Percentiles rank a stretch among this genome's conserved stretches.
Evolutionary conservation across 2,888 invertebrate genomes (phyloP).

Genomic region (Tetragonula carbonaria): DNA sequence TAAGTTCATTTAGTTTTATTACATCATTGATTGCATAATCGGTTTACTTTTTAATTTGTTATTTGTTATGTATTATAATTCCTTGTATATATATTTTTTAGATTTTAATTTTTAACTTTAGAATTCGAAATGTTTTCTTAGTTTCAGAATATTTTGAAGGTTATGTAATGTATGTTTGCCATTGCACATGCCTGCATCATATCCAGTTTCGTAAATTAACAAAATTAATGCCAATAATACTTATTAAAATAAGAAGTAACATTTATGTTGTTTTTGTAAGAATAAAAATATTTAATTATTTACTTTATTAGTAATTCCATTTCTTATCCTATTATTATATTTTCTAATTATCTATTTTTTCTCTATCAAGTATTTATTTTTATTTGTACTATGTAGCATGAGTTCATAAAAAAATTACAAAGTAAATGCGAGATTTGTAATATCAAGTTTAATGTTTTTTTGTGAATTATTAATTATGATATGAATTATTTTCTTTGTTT

Average conservation of each 20-base stretch:
- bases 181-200: not conserved
- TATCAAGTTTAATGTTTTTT: not conserved
- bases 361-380: not conserved
- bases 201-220: not conserved
- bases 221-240: not conserved
- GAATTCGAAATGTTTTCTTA: not conserved
- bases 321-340: not conserved
- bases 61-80: not conserved
- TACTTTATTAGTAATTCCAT: not conserved
- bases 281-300: too few relatives aligned
- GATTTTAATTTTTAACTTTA: not conserved
- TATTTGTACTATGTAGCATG: too few relatives aligned
- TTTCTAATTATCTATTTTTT: not conserved
- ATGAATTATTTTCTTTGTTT: not conserved
- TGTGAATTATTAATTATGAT: not conserved
- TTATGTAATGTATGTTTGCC: not conserved
- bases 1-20: not conserved
- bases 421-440: not conserved
- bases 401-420: not conserved
- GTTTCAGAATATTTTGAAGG: not conserved
- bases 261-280: not conserved
- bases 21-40: not conserved
- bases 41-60: not conserved
- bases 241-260: not conserved
- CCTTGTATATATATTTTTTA: not conserved